Percentiles rank a stretch among this genome's conserved stretches.
These are phyloP conservation scores for Chascanopsetta lugubris DNA, from an alignment of 2,113 vertebrate species.

Conservation along the genomic window DNA sequence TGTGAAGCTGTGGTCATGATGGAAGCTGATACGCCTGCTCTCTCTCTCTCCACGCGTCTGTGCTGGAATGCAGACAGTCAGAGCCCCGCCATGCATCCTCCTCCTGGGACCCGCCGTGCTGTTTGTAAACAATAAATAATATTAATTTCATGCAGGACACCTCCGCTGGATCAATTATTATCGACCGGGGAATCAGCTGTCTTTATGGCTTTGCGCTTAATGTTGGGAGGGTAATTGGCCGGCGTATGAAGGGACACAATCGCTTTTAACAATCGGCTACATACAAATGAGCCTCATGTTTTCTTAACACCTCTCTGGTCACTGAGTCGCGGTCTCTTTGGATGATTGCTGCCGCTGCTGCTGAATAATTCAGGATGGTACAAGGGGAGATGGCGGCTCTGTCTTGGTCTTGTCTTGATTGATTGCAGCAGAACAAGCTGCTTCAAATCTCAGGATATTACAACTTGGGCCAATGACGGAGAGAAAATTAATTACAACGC, in stretches of 20 bases:
- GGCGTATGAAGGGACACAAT: slow-evolving; percentile 48
- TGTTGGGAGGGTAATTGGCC: slow-evolving; percentile 56
- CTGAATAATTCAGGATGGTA: slow-evolving; percentile 67
- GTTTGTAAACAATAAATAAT: slow-evolving; percentile 80
- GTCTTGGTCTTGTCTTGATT: slow-evolving; percentile 62
- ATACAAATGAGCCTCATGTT: slow-evolving; percentile 54
- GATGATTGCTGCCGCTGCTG: slow-evolving; percentile 23
- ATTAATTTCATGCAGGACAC: slow-evolving; percentile 80
- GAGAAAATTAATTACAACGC: slow-evolving; percentile 80
- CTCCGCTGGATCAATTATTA: slow-evolving; percentile 65
- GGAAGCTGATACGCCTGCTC: slow-evolving; percentile 77
- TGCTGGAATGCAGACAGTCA: slow-evolving; percentile 60
- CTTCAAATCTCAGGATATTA: slow-evolving; percentile 71
- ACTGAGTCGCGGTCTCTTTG: slow-evolving; percentile 34
- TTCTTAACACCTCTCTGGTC: slow-evolving; percentile 49
- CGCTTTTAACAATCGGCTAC: slow-evolving; percentile 38
- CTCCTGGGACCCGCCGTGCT: slow-evolving; percentile 61
- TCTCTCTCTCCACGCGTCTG: slow-evolving; percentile 47
- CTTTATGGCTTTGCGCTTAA: slow-evolving; percentile 51
- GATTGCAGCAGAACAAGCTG: slow-evolving; percentile 60
- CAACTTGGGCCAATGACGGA: slow-evolving; percentile 66
- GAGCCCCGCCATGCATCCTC: slow-evolving; percentile 36
- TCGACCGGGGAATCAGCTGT: slow-evolving; percentile 69
- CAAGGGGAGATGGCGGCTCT: slow-evolving; percentile 43
- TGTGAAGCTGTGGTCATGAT: slow-evolving; percentile 75